These are phyloP conservation scores for Nesidiocoris tenuis DNA, from an alignment of 2,888 invertebrate species.

Conservation along the genomic window DNA sequence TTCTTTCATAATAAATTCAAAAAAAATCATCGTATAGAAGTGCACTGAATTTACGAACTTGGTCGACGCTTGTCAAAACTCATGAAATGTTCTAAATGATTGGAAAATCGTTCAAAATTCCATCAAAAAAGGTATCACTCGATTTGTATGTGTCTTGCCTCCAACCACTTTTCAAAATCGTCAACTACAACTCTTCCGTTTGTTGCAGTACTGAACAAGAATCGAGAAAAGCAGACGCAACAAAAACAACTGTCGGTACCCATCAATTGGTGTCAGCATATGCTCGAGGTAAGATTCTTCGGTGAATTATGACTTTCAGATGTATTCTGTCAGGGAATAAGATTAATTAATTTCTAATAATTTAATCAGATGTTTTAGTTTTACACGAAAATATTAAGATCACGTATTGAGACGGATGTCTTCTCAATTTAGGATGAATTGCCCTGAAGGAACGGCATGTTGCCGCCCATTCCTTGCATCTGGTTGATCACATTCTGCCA, in stretches of 20 bases:
- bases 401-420: too few species aligned
- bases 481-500: neutral
- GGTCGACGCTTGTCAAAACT: neutral
- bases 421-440: too few species aligned
- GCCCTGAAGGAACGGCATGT: constrained; percentile 21
- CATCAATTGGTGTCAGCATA: constrained; percentile 55
- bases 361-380: too few species aligned
- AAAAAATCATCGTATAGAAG: neutral
- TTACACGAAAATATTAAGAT: too few species aligned
- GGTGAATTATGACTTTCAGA: too few species aligned
- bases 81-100: neutral
- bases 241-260: constrained; percentile 51
- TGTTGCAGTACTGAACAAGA: constrained; percentile 41
- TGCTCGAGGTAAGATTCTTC: constrained; percentile 56
- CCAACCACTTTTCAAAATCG: neutral
- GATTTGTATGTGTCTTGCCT: neutral
- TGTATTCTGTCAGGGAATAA: too few species aligned
- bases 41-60: neutral
- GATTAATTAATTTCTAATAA: too few species aligned
- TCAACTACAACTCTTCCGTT: constrained; percentile 21
- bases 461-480: constrained; percentile 12
- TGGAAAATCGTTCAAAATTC: neutral
- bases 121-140: neutral
- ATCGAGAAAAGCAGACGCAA: constrained; percentile 2
- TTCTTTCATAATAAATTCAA: neutral